A percentile compares a stretch with the other conserved stretches of the same genome.
phyloP scores from a whole-genome alignment of 2,888 invertebrate genomes.

The Hirtodrosophila confusa region DNA sequence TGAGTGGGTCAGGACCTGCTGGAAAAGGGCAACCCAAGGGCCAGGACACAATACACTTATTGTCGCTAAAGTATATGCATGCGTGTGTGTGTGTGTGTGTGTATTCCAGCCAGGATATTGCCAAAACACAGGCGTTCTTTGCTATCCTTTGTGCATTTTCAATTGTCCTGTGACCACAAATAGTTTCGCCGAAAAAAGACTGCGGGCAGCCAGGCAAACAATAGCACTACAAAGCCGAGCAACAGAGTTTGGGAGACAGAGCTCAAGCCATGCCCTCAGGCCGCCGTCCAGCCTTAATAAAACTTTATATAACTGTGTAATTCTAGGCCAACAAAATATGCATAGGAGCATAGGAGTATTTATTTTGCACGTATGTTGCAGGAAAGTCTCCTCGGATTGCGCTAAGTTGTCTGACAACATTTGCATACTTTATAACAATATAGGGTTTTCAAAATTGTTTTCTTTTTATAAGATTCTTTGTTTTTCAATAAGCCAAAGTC shows the following conservation, averaged over 20 bases:
- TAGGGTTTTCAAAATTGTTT: constrained; percentile 7
- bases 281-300: neutral
- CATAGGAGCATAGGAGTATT: neutral
- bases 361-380: constrained; percentile 6
- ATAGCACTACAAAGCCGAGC: constrained; percentile 24
- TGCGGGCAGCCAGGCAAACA: constrained; percentile 33
- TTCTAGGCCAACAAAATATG: constrained; percentile 25
- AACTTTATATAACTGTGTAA: constrained; percentile 1
- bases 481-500: constrained; percentile 30
- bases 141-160: constrained; percentile 37
- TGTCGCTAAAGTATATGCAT: constrained; percentile 26
- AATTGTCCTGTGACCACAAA: constrained; percentile 46
- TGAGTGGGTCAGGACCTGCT: constrained; percentile 30
- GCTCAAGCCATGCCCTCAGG: constrained; percentile 4
- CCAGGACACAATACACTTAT: constrained; percentile 5
- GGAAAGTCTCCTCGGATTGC: neutral
- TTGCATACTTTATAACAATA: constrained; percentile 5
- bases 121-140: constrained; percentile 33
- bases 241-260: constrained; percentile 1
- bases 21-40: neutral
- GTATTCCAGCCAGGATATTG: constrained; percentile 38
- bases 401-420: neutral
- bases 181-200: constrained; percentile 38
- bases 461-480: neutral
- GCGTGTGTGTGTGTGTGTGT: constrained; percentile 10